Conservation (phyloP, 2,888 invertebrate genomes). For the Anodontia alba region DNA sequence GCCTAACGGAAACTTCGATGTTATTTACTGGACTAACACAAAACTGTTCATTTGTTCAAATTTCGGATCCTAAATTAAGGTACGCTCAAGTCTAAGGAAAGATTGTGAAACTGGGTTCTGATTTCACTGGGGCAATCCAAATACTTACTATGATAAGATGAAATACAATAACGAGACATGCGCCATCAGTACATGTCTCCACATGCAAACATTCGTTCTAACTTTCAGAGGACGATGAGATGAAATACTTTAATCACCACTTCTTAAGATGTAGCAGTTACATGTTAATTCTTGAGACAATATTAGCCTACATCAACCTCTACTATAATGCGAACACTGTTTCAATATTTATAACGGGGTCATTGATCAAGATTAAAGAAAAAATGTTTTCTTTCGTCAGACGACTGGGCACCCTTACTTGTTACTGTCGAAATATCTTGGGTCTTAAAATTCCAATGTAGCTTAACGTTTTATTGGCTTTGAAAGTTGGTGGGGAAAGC, state of each 20-base stretch:
- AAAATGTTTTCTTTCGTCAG: background rate
- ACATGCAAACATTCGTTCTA: background rate
- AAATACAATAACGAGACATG: too few relatives aligned
- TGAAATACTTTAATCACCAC: slow-evolving; percentile 1
- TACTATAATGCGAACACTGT: background rate
- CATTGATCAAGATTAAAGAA: background rate
- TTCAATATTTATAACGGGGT: background rate
- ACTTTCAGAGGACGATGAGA: background rate
- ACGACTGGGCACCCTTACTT: background rate
- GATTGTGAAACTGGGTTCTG: too few relatives aligned
- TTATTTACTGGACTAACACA: too few relatives aligned
- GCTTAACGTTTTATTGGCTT: too few relatives aligned
- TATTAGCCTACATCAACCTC: background rate
- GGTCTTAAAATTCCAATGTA: too few relatives aligned
- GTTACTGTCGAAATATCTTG: background rate
- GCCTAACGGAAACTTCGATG: too few relatives aligned
- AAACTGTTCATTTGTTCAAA: too few relatives aligned
- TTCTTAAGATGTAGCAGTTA: slow-evolving; percentile 11
- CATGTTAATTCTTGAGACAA: slow-evolving; percentile 2
- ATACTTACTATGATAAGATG: too few relatives aligned
- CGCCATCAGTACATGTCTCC: background rate
- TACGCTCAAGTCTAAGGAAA: too few relatives aligned
- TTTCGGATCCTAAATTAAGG: too few relatives aligned
- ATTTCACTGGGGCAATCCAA: too few relatives aligned
- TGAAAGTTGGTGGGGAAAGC: too few relatives aligned